Base-by-base conservation (phyloP, 2,888 invertebrate genomes). In the Automeris io region DNA sequence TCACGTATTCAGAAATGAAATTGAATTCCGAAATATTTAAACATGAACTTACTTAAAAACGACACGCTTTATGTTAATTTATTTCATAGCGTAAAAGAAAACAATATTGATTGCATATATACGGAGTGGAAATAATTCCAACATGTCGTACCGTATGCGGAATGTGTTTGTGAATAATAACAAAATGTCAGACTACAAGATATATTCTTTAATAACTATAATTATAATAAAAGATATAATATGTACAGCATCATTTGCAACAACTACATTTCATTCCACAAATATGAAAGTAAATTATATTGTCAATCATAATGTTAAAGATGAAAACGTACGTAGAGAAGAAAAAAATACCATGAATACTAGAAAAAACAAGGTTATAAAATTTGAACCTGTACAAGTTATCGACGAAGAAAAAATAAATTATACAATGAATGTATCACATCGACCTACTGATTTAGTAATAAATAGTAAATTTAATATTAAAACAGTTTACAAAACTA, bases 31-130 rank as follows among this genome's bases (percentile, higher is more conserved):
- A n/a, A n/a, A n/a, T n/a, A n/a, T n/a, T n/a, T n/a, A n/a, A n/a
- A n/a, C n/a, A n/a, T n/a, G n/a, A n/a, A n/a, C n/a, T n/a, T n/a
- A n/a, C 4, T 16, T 29, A 8, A 16, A 8, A n/a, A n/a, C 16
- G 8, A 8, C 16, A 16, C 29, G 16, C 29, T 32, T 33, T 13
- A 24, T 21, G 5, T 23, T n/a, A 24, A 21, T 42, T n/a, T n/a
- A n/a, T 38, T 38, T 16, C 29, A 29, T 16, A n/a, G 29, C 16
- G 29, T 16, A 16, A 11, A 16, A 29, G 6, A 16, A 29, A 29
- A 29, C 29, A 29, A 16, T 16, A 29, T 16, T 16, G 9, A 29
- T 29, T 29, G n/a, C n/a, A n/a, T n/a, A n/a, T n/a, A n/a, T n/a
- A n/a, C n/a, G n/a, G n/a, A n/a, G n/a, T n/a, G n/a, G n/a, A n/a